Conservation (phyloP, 2,888 invertebrate genomes). For the Schizaphis graminum region DNA sequence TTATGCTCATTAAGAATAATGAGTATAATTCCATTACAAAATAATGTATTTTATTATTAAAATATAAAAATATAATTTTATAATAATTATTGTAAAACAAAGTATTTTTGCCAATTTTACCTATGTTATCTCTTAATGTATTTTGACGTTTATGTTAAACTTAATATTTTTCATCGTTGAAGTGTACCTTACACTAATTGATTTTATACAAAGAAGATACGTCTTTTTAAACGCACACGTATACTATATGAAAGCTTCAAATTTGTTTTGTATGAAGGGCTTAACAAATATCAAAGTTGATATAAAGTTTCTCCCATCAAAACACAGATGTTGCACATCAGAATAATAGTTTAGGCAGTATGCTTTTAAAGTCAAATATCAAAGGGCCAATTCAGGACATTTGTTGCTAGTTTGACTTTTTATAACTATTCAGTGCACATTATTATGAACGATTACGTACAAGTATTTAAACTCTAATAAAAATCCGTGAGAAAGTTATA, state of each 20-base stretch:
- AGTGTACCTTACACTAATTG: background rate
- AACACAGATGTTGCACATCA: background rate
- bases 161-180: background rate
- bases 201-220: background rate
- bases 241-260: background rate
- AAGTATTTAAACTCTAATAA: background rate
- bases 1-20: no score
- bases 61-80: background rate
- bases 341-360: background rate
- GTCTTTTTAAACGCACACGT: background rate
- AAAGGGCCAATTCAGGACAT: background rate
- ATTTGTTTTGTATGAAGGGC: background rate
- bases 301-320: background rate
- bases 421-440: background rate
- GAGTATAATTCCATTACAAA: background rate
- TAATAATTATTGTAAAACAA: no score
- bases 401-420: background rate
- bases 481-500: background rate
- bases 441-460: background rate
- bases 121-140: background rate
- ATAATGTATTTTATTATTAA: background rate
- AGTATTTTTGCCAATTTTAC: background rate
- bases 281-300: background rate
- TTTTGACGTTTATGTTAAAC: background rate
- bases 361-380: background rate